Evolutionary conservation across 2,113 vertebrate species (phyloP), one percentile per base, ranked within the genome.

Genomic region (Ciconia maguari): DNA sequence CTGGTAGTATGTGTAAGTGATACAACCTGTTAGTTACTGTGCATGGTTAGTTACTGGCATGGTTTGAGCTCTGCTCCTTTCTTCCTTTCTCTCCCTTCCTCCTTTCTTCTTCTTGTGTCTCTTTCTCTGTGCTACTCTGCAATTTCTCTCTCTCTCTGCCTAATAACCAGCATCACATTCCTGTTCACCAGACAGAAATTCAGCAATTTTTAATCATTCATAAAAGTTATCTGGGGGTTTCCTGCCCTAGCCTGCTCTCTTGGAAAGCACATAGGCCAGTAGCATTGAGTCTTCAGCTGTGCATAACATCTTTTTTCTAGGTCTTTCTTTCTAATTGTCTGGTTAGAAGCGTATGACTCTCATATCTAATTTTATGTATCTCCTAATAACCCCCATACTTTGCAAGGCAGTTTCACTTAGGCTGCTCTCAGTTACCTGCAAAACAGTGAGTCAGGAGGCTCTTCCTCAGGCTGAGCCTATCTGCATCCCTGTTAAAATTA

Each of bases 21-120:
- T 18, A 29, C 5, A 51, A 29, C 24, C 15, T 3, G 1, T 17
- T 29, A 3, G 1, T 17, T 29, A 48, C 8, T 7, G 11, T 9
- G 17, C n/a, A n/a, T n/a, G n/a, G n/a, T n/a, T n/a, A n/a, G n/a
- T n/a, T n/a, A n/a, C 54, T 62, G 66, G 27, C 32, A 20, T 1
- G 5, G 11, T 55, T 13, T 66, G 46, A 44, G 27, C 41, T 89
- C 60, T 52, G 21, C 21, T 57, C 7, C 25, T 46, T n/a, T 49
- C 64, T 51, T 69, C 30, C 11, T 71, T 57, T 22, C 34, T 36
- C 51, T 54, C 60, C 10, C 3, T 62, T 68, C 65, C 26, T 89
- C 26, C 13, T 49, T 61, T 38, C 48, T 62, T 46, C 32, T 57
- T 34, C 42, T 66, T 14, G 9, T 27, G 9, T 34, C 49, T 32